Conservation (phyloP, 1,140 invertebrate species). For the Melitaea cinxia region DNA sequence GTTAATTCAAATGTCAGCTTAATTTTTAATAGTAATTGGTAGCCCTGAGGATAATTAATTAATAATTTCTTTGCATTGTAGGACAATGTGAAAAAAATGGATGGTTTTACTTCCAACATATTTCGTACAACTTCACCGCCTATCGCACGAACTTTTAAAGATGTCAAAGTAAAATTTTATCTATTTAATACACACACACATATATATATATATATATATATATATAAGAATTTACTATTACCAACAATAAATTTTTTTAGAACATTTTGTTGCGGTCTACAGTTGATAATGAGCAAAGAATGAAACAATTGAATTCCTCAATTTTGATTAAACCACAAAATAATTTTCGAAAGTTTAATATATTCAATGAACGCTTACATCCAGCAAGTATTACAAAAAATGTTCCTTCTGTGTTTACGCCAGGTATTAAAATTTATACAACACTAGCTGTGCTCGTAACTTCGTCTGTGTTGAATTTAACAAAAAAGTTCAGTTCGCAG, state of each 20-base stretch:
- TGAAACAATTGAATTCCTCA: slow-evolving; percentile 42
- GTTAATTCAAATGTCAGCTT: slow-evolving; percentile 29
- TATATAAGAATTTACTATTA: background rate
- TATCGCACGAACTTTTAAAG: slow-evolving; percentile 58
- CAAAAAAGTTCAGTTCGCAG: too few relatives aligned
- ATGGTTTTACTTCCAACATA: slow-evolving; percentile 16
- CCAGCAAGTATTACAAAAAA: slow-evolving; percentile 30
- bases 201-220: background rate
- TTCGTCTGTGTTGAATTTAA: too few relatives aligned
- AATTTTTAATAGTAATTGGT: background rate
- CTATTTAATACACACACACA: background rate
- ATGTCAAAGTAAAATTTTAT: slow-evolving; percentile 59
- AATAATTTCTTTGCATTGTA: slow-evolving; percentile 22
- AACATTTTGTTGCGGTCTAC: slow-evolving; percentile 57
- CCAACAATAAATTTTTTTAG: slow-evolving; percentile 39
- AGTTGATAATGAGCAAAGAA: slow-evolving; percentile 37
- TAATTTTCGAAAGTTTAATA: slow-evolving; percentile 34
- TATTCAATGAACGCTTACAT: slow-evolving; percentile 30
- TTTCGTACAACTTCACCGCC: slow-evolving; percentile 53
- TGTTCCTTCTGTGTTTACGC: slow-evolving; percentile 37
- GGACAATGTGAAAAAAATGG: slow-evolving; percentile 41
- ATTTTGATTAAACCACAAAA: slow-evolving; percentile 51
- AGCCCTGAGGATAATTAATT: background rate
- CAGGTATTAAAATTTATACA: slow-evolving; percentile 44
- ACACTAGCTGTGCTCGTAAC: too few relatives aligned